Conservation (phyloP, 2,113 vertebrate genomes). For the Vulpes lagopus region DNA sequence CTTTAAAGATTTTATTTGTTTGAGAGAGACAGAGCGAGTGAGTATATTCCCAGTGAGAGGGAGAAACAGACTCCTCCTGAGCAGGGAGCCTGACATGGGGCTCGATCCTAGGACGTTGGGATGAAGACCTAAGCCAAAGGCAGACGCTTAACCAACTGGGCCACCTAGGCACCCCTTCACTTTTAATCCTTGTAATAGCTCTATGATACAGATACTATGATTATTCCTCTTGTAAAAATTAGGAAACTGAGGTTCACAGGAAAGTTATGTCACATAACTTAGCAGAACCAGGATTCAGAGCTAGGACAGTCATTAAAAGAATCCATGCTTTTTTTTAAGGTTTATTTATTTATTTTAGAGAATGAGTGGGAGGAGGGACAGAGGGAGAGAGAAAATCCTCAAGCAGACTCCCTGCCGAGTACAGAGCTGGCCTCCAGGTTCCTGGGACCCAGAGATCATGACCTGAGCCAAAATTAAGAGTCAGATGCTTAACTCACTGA, state of each 20-base stretch:
- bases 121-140: too few relatives aligned
- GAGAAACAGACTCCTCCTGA: too few relatives aligned
- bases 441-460: too few relatives aligned
- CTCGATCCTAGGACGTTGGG: too few relatives aligned
- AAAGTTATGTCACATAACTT: neutral
- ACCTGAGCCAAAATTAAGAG: too few relatives aligned
- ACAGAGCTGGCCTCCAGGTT: neutral
- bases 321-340: neutral
- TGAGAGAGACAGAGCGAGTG: too few relatives aligned
- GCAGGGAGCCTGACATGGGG: too few relatives aligned
- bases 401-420: neutral
- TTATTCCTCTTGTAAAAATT: conserved; percentile 17
- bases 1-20: too few relatives aligned
- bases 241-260: neutral
- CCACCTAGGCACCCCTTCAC: too few relatives aligned
- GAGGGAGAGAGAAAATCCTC: neutral
- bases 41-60: too few relatives aligned
- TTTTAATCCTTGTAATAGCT: neutral
- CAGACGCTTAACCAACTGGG: too few relatives aligned
- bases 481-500: too few relatives aligned
- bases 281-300: conserved; percentile 13
- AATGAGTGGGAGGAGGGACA: neutral
- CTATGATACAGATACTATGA: neutral
- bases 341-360: neutral
- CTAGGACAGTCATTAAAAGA: neutral